A percentile compares a stretch with the other conserved stretches of the same genome.
These are phyloP conservation scores for Nomada goodeniana DNA, from an alignment of 2,888 invertebrate genomes.

Conservation along the genomic window DNA sequence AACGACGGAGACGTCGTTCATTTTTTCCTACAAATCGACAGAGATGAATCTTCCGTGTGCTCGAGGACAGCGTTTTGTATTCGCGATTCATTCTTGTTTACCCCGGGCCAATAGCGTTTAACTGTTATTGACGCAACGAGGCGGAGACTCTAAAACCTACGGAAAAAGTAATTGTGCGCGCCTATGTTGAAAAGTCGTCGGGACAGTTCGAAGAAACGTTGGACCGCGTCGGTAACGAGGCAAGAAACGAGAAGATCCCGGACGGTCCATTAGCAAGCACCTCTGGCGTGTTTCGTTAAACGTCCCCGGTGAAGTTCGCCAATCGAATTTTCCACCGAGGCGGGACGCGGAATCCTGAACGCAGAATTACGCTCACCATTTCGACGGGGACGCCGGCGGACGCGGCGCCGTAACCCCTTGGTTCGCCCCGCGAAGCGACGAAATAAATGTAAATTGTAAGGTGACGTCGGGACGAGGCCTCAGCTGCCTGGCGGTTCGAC, in stretches of 20 bases:
- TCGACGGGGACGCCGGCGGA: background rate
- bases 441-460: conserved; percentile 49
- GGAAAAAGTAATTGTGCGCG: too few relatives aligned
- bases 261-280: conserved; percentile 6
- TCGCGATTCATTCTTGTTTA: background rate
- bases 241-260: background rate
- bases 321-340: conserved; percentile 32
- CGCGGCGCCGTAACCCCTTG: background rate
- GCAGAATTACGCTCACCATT: conserved; percentile 11
- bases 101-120: background rate
- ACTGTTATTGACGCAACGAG: too few relatives aligned
- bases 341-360: conserved; percentile 15
- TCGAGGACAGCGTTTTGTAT: too few relatives aligned
- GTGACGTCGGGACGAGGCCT: conserved; percentile 9
- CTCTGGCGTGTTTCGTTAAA: conserved; percentile 30
- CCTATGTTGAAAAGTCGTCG: too few relatives aligned
- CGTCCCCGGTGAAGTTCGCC: conserved; percentile 26
- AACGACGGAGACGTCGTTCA: conserved; percentile 32
- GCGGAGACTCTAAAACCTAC: too few relatives aligned
- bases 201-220: background rate
- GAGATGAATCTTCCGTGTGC: conserved; percentile 21
- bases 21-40: background rate
- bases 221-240: background rate
- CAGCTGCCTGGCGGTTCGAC: conserved; percentile 28
- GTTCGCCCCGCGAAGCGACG: background rate